Conservation (phyloP, 1,140 invertebrate species). For the Bombus affinis region DNA sequence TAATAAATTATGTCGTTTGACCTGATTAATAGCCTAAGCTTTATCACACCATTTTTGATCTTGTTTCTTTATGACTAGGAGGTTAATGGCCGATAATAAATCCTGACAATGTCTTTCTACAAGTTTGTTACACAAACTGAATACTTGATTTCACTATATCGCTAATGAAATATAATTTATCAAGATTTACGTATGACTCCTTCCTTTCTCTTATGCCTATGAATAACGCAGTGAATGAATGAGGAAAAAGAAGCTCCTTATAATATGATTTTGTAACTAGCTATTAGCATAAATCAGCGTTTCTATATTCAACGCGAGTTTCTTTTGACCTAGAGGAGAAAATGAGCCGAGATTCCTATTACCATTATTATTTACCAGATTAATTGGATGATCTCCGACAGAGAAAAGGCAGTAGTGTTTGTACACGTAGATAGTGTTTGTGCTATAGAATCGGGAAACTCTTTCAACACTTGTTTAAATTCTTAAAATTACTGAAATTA, state of each 20-base stretch:
- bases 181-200: background rate
- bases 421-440: no score
- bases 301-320: no score
- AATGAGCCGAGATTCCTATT: background rate
- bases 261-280: conserved; percentile 9
- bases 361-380: background rate
- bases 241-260: background rate
- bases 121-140: background rate
- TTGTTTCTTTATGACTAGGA: no score
- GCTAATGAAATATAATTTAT: background rate
- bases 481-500: no score
- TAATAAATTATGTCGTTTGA: no score
- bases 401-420: no score
- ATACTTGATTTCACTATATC: background rate
- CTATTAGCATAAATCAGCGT: conserved; percentile 14
- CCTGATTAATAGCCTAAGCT: no score
- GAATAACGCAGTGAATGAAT: background rate
- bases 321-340: background rate
- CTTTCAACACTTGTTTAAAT: no score
- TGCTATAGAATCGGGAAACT: no score
- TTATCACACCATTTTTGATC: no score
- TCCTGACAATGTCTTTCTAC: background rate
- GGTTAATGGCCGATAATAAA: background rate
- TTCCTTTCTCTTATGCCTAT: no score
- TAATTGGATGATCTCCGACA: background rate